Evolutionary conservation across 2,113 vertebrate genomes (phyloP), one percentile per base, ranked within the genome.

Genomic region (Scopus umbretta): DNA sequence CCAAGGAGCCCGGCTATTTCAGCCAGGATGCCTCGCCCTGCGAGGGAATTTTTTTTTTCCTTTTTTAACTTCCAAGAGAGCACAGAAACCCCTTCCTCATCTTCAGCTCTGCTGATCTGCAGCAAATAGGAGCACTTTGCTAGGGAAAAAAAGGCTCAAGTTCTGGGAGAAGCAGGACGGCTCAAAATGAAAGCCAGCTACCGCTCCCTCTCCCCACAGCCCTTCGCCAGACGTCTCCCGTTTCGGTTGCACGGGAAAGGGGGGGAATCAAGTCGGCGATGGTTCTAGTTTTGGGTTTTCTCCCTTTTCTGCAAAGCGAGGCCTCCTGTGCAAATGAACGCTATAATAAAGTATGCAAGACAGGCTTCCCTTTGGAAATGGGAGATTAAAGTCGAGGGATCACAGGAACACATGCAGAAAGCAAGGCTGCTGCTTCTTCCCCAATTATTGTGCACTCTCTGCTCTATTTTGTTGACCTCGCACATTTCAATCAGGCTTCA

Each of bases 381-480:
- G 93, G 96, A 96, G 97, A 96, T 96, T 96, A 85, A 95, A 97
- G 97, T 63, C 18, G 16, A 75, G 90, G 90, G 96, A 97, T 97
- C 95, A 86, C 79, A 96, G 63, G 81, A 92, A 83, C 91, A 88
- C 75, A 87, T 56, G 89, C 86, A 81, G 97, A 92, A 93, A 96
- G 97, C 82, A 10, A 78, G 86, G 88, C 91, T 92, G 87, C 80
- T 7, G 92, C 94, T 96, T 90, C 97, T 97, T 82, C 95, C 96
- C 98, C 98, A 97, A 98, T 98, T 98, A 98, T 94, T 95, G 96
- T 94, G 94, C 96, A 66, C 95, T 96, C 91, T 63, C 91, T 52
- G 96, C 97, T 97, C 94, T 96, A 63, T 97, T 97, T 97, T 97
- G 97, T 98, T 98, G 98, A 98, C 98, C 98, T 96, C 96, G 14